These are phyloP conservation scores for Rhinoraja longicauda DNA, from an alignment of 2,797 vertebrate species.

Conservation along the genomic window DNA sequence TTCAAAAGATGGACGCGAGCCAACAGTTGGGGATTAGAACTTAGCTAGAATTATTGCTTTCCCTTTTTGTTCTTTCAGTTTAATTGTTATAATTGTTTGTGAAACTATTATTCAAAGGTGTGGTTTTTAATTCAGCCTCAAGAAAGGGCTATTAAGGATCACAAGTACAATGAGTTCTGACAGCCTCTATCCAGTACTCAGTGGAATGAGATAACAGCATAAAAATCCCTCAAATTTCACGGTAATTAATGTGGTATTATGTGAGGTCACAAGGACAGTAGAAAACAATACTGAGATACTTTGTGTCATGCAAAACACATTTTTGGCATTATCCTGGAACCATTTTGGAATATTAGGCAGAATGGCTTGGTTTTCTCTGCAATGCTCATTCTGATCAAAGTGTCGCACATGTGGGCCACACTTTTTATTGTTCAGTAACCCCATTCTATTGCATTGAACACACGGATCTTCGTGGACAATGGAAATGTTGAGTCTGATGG, in stretches of 20 bases:
- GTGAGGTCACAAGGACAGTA: no score
- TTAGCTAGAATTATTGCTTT: not conserved
- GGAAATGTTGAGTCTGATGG: not conserved
- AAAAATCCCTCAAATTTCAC: not conserved
- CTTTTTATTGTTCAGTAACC: no score
- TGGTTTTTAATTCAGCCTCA: not conserved
- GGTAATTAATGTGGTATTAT: not conserved
- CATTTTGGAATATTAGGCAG: not conserved
- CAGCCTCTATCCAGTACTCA: not conserved
- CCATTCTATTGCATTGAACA: not conserved
- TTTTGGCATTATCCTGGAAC: not conserved
- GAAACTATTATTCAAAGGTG: not conserved
- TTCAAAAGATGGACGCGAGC: not conserved
- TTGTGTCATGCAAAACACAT: not conserved
- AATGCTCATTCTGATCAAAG: not conserved
- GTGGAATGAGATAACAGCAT: constrained; percentile 2
- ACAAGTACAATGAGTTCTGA: constrained; percentile 15
- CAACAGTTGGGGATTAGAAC: not conserved
- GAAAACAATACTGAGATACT: not conserved
- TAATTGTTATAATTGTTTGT: not conserved
- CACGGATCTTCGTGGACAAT: not conserved
- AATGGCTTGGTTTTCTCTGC: not conserved
- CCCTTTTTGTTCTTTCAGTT: not conserved
- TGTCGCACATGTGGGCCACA: not conserved
- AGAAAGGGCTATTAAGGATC: not conserved